These are phyloP conservation scores for Pangasius macronema DNA, from an alignment of 2,797 vertebrate genomes.

Conservation along the genomic window DNA sequence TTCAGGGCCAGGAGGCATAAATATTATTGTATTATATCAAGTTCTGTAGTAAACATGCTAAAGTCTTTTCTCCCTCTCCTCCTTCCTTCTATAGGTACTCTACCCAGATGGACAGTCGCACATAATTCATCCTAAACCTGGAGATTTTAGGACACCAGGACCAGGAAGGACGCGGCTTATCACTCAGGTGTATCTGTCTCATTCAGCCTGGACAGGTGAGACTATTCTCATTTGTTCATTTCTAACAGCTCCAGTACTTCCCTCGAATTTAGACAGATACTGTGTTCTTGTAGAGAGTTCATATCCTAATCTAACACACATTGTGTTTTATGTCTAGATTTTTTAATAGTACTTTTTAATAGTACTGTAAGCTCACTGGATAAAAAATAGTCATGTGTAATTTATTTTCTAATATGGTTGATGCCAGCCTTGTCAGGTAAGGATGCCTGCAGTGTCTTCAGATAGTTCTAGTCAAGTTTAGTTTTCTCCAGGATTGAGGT, in stretches of 20 bases:
- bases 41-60: not conserved
- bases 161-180: slow-evolving; percentile 89
- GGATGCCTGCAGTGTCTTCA: not conserved
- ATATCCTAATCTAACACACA: not conserved
- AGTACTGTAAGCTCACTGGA: not conserved
- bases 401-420: not conserved
- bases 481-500: not conserved
- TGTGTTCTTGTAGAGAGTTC: not conserved
- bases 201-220: slow-evolving; percentile 94
- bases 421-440: not conserved
- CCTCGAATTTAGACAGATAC: not conserved
- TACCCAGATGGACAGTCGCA: slow-evolving; percentile 96
- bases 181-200: slow-evolving; percentile 95
- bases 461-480: not conserved
- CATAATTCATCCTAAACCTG: slow-evolving; percentile 92
- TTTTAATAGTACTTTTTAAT: not conserved
- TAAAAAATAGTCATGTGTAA: not conserved
- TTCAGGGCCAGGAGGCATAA: not conserved
- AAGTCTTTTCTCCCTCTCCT: not conserved
- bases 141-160: slow-evolving; percentile 92
- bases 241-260: not conserved
- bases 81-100: slow-evolving; percentile 76
- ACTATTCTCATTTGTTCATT: not conserved
- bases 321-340: not conserved
- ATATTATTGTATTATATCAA: not conserved